Conservation (phyloP, 2,113 vertebrate species). For the Macaca mulatta region DNA sequence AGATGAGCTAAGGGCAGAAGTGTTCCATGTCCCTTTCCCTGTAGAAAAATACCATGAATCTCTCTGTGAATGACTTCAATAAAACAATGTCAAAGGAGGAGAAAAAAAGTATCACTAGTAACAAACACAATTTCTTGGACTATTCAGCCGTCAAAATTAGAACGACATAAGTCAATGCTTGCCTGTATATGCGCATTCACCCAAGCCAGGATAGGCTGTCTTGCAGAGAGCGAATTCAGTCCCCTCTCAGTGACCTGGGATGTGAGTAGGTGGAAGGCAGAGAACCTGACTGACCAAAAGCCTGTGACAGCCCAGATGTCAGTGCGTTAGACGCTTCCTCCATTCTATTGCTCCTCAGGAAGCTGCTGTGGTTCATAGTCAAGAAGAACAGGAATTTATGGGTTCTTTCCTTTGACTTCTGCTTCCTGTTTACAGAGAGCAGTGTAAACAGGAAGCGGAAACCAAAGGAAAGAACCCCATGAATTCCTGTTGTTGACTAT, state of each 20-base stretch:
- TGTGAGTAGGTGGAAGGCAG: not conserved
- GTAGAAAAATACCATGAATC: conserved; percentile 91
- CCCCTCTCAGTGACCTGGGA: not conserved
- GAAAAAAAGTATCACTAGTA: not conserved
- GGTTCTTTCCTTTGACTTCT: not conserved
- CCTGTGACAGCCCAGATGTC: not conserved
- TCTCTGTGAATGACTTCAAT: conserved; percentile 93
- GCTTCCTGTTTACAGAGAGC: not conserved
- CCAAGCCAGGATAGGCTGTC: not conserved
- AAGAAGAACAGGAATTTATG: not conserved
- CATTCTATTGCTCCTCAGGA: not conserved
- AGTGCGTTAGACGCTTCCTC: not conserved
- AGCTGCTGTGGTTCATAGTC: not conserved
- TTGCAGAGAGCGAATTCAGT: not conserved
- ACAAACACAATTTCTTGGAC: not conserved
- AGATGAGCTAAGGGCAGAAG: conserved; percentile 92
- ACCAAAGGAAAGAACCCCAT: not conserved
- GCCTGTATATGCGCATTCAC: not conserved
- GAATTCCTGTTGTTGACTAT: not conserved
- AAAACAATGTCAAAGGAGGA: conserved; percentile 90
- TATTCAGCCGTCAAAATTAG: not conserved
- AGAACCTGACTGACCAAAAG: not conserved
- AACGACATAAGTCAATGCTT: not conserved
- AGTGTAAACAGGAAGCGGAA: not conserved
- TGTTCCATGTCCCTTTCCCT: conserved; percentile 90